Percentiles rank a stretch among this genome's conserved stretches.
These are phyloP conservation scores for Drosophila quadrilineata DNA, from an alignment of 1,140 invertebrate genomes.

Conservation along the genomic window DNA sequence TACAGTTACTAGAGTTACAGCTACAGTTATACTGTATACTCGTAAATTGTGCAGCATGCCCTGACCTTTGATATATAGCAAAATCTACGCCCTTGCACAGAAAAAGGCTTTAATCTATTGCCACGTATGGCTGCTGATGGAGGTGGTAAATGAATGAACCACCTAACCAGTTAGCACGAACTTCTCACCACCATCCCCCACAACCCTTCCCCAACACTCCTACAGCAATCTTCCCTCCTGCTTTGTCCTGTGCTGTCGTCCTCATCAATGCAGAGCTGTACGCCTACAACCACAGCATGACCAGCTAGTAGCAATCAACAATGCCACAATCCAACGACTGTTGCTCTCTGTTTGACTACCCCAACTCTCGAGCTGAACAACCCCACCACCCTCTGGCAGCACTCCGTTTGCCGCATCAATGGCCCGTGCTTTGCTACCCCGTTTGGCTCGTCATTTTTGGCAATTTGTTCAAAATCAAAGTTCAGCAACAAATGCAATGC, in stretches of 20 bases:
- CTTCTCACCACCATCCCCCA: too few relatives aligned
- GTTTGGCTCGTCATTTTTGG: conserved; percentile 47
- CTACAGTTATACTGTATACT: conserved; percentile 6
- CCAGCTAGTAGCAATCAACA: conserved; percentile 44
- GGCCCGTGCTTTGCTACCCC: too few relatives aligned
- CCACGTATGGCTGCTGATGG: too few relatives aligned
- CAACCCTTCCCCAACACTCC: background rate
- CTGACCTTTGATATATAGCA: conserved; percentile 44
- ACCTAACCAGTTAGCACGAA: too few relatives aligned
- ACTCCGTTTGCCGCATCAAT: background rate
- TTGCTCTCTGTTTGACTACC: conserved; percentile 26
- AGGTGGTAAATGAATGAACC: too few relatives aligned
- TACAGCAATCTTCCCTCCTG: background rate
- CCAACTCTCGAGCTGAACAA: too few relatives aligned
- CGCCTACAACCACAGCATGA: too few relatives aligned
- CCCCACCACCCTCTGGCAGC: background rate
- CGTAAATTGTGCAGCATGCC: conserved; percentile 36
- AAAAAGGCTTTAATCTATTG: conserved; percentile 36
- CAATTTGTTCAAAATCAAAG: conserved; percentile 77
- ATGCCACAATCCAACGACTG: conserved; percentile 52
- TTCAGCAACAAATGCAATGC: conserved; percentile 76
- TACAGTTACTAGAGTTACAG: background rate
- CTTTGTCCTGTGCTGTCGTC: too few relatives aligned
- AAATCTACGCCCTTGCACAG: conserved; percentile 24
- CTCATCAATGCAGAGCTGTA: too few relatives aligned